Conservation (phyloP, 92 coral and sea anemone genomes). For the Paramuricea clavata region DNA sequence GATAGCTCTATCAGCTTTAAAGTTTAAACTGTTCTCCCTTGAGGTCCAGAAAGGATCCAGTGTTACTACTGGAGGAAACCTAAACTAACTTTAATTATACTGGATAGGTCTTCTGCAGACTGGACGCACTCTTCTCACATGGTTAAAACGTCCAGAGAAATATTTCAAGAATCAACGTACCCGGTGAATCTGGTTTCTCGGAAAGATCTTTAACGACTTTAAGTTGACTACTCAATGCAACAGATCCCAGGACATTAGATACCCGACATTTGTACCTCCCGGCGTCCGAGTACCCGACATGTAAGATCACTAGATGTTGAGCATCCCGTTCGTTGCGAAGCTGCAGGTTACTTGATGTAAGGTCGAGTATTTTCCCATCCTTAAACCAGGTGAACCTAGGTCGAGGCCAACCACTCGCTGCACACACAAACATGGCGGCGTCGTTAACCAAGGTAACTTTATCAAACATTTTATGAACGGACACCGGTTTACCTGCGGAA, state of each 20-base stretch:
- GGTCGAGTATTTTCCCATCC: conserved; percentile 11
- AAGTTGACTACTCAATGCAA: conserved; percentile 12
- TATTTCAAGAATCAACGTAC: not conserved
- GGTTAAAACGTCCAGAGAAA: not conserved
- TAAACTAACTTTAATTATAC: too few relatives aligned
- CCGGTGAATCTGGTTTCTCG: not conserved
- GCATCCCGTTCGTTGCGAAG: conserved; percentile 15
- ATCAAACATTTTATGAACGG: conserved; percentile 9
- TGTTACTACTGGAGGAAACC: too few relatives aligned
- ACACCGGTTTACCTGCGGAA: conserved; percentile 29
- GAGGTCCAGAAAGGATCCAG: too few relatives aligned
- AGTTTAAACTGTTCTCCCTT: too few relatives aligned
- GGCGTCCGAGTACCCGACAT: conserved; percentile 27
- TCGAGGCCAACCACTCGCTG: conserved; percentile 22
- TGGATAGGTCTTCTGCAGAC: too few relatives aligned
- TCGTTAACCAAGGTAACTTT: conserved; percentile 18
- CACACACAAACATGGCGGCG: conserved; percentile 17
- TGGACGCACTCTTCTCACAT: too few relatives aligned
- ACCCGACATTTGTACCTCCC: conserved; percentile 38
- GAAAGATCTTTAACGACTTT: conserved; percentile 19
- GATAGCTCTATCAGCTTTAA: too few relatives aligned
- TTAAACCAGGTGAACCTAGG: conserved; percentile 29
- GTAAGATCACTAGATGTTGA: conserved; percentile 12
- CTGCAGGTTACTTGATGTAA: conserved; percentile 7
- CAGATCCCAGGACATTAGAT: conserved; percentile 3